Conservation (phyloP, 2,888 invertebrate genomes). For the Eudemis profundana region DNA sequence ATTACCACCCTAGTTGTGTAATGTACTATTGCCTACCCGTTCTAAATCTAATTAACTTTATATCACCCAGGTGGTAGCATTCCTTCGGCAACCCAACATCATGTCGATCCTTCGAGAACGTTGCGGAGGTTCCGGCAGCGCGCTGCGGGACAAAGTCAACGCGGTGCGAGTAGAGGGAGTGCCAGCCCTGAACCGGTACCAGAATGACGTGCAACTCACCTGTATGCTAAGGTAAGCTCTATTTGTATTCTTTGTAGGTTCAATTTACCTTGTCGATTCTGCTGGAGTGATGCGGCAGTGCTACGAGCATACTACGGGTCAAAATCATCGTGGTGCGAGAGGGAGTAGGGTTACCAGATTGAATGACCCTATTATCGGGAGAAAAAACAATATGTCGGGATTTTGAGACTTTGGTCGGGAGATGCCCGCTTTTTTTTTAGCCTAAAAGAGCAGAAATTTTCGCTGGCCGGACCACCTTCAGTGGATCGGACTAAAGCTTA, state of each 20-base stretch:
- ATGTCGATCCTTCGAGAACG: constrained; percentile 95
- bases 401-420: too few species aligned
- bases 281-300: constrained; percentile 90
- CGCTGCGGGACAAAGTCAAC: constrained; percentile 94
- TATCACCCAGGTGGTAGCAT: constrained; percentile 91
- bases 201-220: constrained; percentile 97
- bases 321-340: constrained; percentile 94
- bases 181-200: constrained; percentile 92
- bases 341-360: too few species aligned
- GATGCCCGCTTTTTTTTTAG: too few species aligned
- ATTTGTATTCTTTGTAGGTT: neutral
- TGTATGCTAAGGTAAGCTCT: constrained; percentile 93
- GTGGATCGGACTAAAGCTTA: too few species aligned
- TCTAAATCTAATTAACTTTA: too few species aligned
- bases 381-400: too few species aligned
- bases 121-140: constrained; percentile 86
- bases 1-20: too few species aligned
- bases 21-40: too few species aligned
- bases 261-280: constrained; percentile 93
- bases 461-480: too few species aligned
- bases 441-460: too few species aligned
- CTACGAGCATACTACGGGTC: constrained; percentile 89
- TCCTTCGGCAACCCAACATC: constrained; percentile 96
- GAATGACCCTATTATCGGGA: too few species aligned
- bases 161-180: constrained; percentile 96